Evolutionary conservation across 2,888 invertebrate genomes (phyloP).

Genomic region (Dione vanillae): DNA sequence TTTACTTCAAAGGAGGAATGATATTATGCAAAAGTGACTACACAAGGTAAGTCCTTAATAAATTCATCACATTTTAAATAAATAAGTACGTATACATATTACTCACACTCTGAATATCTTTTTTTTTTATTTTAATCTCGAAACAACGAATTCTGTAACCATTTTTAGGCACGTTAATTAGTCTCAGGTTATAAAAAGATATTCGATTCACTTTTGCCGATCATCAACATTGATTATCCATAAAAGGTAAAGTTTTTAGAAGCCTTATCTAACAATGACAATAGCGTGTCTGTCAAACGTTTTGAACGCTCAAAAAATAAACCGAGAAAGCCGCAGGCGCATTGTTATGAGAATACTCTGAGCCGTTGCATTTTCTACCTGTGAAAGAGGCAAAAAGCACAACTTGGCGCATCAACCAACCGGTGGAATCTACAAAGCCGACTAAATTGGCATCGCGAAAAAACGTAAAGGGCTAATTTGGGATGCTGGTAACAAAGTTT

Average conservation of each 20-base stretch:
- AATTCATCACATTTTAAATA: neutral
- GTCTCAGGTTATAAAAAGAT: conserved; percentile 62
- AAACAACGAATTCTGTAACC: conserved; percentile 5
- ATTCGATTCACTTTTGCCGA: conserved; percentile 64
- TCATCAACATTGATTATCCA: conserved; percentile 74
- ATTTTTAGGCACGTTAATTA: conserved; percentile 60
- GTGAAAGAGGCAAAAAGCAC: conserved; percentile 74
- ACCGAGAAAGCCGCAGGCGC: conserved; percentile 78
- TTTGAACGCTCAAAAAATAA: conserved; percentile 73
- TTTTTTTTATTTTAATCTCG: neutral
- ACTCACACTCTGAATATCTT: neutral
- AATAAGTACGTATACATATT: neutral
- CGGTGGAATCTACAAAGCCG: conserved; percentile 66
- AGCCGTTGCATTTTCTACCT: conserved; percentile 80
- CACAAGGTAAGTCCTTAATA: conserved; percentile 90
- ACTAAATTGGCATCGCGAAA: conserved; percentile 77
- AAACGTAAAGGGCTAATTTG: conserved; percentile 77
- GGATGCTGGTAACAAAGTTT: conserved; percentile 70
- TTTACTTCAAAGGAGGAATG: conserved; percentile 96
- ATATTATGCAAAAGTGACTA: conserved; percentile 98
- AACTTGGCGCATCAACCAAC: conserved; percentile 74
- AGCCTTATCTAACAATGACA: conserved; percentile 79
- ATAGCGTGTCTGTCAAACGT: conserved; percentile 80
- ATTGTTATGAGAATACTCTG: conserved; percentile 82
- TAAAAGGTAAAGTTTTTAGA: conserved; percentile 75